Evolutionary conservation across 2,113 vertebrate genomes (phyloP), one percentile per base, ranked within the genome.

Genomic region (Limanda limanda): DNA sequence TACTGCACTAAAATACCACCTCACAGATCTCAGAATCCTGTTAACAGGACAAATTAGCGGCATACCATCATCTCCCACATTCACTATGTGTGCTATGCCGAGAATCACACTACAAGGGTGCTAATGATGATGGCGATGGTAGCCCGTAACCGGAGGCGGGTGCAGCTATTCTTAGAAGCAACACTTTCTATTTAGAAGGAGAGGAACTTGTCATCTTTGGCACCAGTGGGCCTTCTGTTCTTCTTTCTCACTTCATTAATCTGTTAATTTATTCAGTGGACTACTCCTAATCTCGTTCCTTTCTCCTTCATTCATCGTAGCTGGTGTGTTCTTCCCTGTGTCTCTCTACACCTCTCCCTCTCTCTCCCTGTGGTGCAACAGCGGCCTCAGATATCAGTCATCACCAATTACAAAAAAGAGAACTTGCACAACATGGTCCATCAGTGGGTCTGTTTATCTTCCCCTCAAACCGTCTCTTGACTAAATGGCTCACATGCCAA

Each of bases 181-280:
- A 51, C 72, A 65, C 75, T 79, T 86, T 88, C 87, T 87, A 86
- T 91, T 88, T 80, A 78, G 71, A 59, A 73, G 67, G 60, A 86
- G 77, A 76, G 35, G 54, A 84, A 69, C 23, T 57, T 79, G 88
- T 86, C 64, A 18, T 65, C 51, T 37, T 85, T 82, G 74, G 63
- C 88, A 75, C 66, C 37, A 25, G 82, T 31, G 35, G 57, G 70
- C 71, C 24, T 37, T 78, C 75, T 72, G 65, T 74, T 82, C 81
- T 72, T 79, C 87, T 79, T 78, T 63, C 79, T 86, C 89, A 78
- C 88, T 80, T 91, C 85, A 91, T 92, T 90, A 87, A 88, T 89
- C 84, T 86, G 79, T 83, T 88, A 48, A 84, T 92, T 91, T 86
- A 88, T 90, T 89, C 82, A 73, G 71, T 45, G 31, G 67, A 83